Evolutionary conservation across 2,113 vertebrate species (phyloP), one percentile per base, ranked within the genome.

Genomic region (Cyanoderma ruficeps): DNA sequence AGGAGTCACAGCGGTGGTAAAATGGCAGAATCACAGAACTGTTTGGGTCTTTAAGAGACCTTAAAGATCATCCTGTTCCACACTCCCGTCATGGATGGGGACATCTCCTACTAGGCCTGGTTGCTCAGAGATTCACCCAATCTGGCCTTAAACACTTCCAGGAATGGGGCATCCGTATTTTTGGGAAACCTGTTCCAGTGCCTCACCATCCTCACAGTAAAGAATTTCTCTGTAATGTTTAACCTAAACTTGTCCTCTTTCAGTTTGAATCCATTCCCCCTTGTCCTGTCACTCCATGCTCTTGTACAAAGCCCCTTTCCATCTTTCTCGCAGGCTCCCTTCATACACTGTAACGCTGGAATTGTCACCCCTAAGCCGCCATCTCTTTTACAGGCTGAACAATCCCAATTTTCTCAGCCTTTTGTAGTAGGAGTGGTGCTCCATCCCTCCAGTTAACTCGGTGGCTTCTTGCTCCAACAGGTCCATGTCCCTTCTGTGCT

Each of bases 1-100:
- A 2, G 63, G 23, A 5, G 25, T 12, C 61, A 39, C 7, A 19
- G 35, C 2, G 0, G 3, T 1, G 68, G 12, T 1, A 23, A 41
- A 46, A 15, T 0, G 9, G 11, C 47, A 7, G n/a, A 33, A 15
- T 20, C 46, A 53, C 53, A 41, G 20, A 15, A 41, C 2, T 17
- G 30, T 4, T 6, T 31, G 39, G 28, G 46, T 22, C 19, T 68
- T 28, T 37, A 18, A 21, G 24, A 39, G 14, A 41, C 52, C n/a
- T 41, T 19, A 31, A 47, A 55, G 9, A 19, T 6, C 61, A 75
- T 4, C n/a, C 46, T 22, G 24, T 30, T 59, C 23, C 13, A 39
- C 23, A 15, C 1, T 4, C 9, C 37, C 22, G 33, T 8, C 28
- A 15, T 0, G 20, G 61, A 24, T 3, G 16, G 23, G 33, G 9